These are phyloP conservation scores for Eumerus sabulonum DNA, from an alignment of 2,888 invertebrate genomes.

Conservation along the genomic window DNA sequence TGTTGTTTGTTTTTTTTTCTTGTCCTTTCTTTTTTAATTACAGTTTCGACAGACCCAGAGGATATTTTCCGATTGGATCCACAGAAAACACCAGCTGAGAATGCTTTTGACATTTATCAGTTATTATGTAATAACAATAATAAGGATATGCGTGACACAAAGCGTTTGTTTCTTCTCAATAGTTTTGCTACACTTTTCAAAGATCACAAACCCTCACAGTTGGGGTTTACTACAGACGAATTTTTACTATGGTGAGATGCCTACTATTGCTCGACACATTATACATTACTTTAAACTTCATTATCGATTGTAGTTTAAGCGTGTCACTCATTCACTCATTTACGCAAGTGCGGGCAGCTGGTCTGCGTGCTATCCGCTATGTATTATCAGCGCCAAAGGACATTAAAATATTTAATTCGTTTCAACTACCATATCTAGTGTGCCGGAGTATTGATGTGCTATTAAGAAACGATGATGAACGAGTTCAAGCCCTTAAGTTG, in stretches of 20 bases:
- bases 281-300: not conserved
- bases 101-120: slow-evolving; percentile 83
- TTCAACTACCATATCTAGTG: slow-evolving; percentile 91
- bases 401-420: slow-evolving; percentile 87
- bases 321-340: slow-evolving; percentile 91
- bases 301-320: slow-evolving; percentile 84
- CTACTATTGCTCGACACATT: not conserved
- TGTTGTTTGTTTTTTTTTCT: too few relatives aligned
- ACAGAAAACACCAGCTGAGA: slow-evolving; percentile 82
- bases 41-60: slow-evolving; percentile 78
- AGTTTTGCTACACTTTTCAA: slow-evolving; percentile 88
- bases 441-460: slow-evolving; percentile 92
- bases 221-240: slow-evolving; percentile 89
- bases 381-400: slow-evolving; percentile 88
- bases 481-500: slow-evolving; percentile 93
- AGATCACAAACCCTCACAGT: slow-evolving; percentile 71
- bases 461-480: slow-evolving; percentile 94
- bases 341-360: slow-evolving; percentile 93
- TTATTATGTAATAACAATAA: slow-evolving; percentile 80
- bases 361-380: slow-evolving; percentile 92
- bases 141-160: slow-evolving; percentile 84
- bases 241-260: slow-evolving; percentile 87
- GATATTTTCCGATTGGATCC: slow-evolving; percentile 83
- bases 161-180: slow-evolving; percentile 92
- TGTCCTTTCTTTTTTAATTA: slow-evolving; percentile 4